Evolutionary conservation across 2,113 vertebrate genomes (phyloP).

Genomic region (Hemichromis elongatus): DNA sequence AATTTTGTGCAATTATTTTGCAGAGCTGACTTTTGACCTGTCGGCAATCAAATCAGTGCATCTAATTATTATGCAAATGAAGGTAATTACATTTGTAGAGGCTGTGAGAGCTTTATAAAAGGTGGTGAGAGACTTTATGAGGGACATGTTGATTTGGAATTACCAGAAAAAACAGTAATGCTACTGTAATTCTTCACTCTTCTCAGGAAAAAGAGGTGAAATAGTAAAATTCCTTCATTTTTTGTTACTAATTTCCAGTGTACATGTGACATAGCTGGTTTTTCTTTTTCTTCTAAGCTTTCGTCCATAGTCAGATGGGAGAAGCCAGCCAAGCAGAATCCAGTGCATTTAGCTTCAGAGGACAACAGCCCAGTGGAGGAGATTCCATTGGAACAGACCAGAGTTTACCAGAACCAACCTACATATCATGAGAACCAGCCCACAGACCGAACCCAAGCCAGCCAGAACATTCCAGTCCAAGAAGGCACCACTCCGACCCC

Average conservation of each 20-base stretch:
- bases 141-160: not conserved
- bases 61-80: constrained; percentile 36
- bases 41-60: not conserved
- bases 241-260: not conserved
- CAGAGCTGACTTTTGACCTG: not conserved
- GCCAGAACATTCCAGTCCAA: not conserved
- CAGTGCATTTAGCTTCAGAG: constrained; percentile 17
- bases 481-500: not conserved
- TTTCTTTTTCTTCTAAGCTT: not conserved
- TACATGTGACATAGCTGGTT: not conserved
- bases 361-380: constrained; percentile 61
- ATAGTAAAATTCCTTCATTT: not conserved
- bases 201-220: not conserved
- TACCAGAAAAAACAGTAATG: not conserved
- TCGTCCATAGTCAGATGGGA: not conserved
- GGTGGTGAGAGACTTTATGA: not conserved
- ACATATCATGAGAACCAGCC: not conserved
- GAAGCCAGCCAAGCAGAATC: constrained; percentile 32
- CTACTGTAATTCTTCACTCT: not conserved
- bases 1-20: not conserved
- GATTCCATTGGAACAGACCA: constrained; percentile 59
- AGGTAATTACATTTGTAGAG: constrained; percentile 3
- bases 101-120: not conserved
- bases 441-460: not conserved
- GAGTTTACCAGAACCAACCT: constrained; percentile 63